Evolutionary conservation across 2,797 vertebrate species (phyloP).

Genomic region (Scyliorhinus canicula): DNA sequence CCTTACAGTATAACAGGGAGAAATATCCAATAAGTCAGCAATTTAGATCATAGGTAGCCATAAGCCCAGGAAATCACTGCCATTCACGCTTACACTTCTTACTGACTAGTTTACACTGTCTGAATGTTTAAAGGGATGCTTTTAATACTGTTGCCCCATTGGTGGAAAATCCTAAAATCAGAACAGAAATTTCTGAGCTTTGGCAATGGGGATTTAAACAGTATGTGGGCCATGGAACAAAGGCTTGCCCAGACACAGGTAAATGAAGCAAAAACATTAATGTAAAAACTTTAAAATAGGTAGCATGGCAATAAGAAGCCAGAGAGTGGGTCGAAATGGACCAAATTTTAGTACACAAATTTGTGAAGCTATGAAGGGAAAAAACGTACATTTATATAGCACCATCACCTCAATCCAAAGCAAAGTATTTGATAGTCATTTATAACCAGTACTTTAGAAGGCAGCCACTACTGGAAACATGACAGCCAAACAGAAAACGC

Average conservation of each 20-base stretch:
- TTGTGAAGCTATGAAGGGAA: background rate
- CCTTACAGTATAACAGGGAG: background rate
- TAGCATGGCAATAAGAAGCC: background rate
- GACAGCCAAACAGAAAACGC: background rate
- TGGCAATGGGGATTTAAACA: background rate
- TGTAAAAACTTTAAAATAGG: background rate
- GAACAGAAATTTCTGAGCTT: background rate
- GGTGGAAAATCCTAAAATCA: background rate
- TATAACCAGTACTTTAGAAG: background rate
- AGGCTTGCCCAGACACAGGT: background rate
- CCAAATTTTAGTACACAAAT: no score
- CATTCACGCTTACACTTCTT: background rate
- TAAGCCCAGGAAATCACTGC: background rate
- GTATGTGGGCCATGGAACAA: background rate
- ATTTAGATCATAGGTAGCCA: no score
- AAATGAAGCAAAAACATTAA: background rate
- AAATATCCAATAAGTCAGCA: background rate
- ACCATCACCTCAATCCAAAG: background rate
- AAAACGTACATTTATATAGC: background rate
- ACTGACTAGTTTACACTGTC: background rate
- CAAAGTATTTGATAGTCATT: background rate
- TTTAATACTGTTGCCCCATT: background rate
- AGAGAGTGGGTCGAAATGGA: background rate
- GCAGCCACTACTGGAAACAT: background rate
- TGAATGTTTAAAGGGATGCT: background rate